A percentile compares a stretch with the other conserved stretches of the same genome.
Evolutionary conservation across 2,797 vertebrate species (phyloP).

Genomic region (Esox masquinongy): DNA sequence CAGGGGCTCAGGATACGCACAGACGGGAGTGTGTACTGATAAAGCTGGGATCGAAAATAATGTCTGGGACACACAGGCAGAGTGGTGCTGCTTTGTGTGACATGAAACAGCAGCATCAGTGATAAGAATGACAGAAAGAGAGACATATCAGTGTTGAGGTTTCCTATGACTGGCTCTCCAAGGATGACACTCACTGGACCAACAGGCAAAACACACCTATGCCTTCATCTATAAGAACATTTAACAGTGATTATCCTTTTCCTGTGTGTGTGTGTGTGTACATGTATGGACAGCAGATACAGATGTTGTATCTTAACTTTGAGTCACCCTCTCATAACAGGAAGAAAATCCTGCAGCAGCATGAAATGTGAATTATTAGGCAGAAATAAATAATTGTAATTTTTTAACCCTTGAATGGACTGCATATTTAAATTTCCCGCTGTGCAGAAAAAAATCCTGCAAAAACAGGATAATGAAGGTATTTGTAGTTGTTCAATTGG

Average conservation of each 20-base stretch:
- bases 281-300: too few relatives aligned
- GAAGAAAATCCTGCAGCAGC: too few relatives aligned
- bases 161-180: background rate
- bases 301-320: too few relatives aligned
- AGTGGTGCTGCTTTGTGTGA: conserved; percentile 28
- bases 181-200: background rate
- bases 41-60: background rate
- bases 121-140: conserved; percentile 41
- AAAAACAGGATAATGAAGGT: too few relatives aligned
- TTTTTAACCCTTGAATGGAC: too few relatives aligned
- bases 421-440: too few relatives aligned
- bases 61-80: background rate
- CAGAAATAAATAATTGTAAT: too few relatives aligned
- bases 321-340: too few relatives aligned
- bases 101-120: conserved; percentile 23
- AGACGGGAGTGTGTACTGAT: background rate
- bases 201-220: background rate
- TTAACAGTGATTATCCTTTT: background rate
- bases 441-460: too few relatives aligned
- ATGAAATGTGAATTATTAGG: too few relatives aligned
- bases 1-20: conserved; percentile 51
- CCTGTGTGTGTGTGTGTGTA: background rate
- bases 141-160: conserved; percentile 4
- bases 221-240: background rate
- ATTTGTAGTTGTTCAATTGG: conserved; percentile 32